Conservation (phyloP, 2,888 invertebrate genomes). For the Drosophila paranaensis region DNA sequence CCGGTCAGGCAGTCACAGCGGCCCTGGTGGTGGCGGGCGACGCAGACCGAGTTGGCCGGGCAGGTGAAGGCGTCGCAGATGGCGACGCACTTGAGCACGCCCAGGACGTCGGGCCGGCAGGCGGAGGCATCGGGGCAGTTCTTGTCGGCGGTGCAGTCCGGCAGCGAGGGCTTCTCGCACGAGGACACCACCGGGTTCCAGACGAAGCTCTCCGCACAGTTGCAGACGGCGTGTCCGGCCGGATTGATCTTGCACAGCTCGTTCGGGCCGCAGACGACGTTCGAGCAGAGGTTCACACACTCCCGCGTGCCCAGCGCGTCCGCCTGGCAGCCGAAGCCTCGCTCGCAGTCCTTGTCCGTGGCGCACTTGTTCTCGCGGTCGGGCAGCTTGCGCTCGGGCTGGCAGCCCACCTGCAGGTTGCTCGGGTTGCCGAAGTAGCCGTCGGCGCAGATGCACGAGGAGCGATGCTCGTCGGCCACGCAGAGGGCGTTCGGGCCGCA, state of each 20-base stretch:
- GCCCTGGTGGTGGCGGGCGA: slow-evolving; percentile 90
- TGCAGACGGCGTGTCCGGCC: slow-evolving; percentile 90
- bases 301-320: slow-evolving; percentile 88
- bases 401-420: slow-evolving; percentile 92
- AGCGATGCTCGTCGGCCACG: slow-evolving; percentile 92
- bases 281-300: slow-evolving; percentile 92
- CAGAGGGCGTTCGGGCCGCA: slow-evolving; percentile 96
- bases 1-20: slow-evolving; percentile 93
- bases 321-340: slow-evolving; percentile 89
- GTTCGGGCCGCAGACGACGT: slow-evolving; percentile 92
- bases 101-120: slow-evolving; percentile 93
- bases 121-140: slow-evolving; percentile 90
- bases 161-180: slow-evolving; percentile 95
- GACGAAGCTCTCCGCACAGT: slow-evolving; percentile 91
- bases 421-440: slow-evolving; percentile 93
- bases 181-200: slow-evolving; percentile 93
- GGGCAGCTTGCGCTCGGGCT: slow-evolving; percentile 87
- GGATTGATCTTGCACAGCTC: slow-evolving; percentile 90
- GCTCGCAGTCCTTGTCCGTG: slow-evolving; percentile 89
- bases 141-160: slow-evolving; percentile 90
- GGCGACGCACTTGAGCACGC: slow-evolving; percentile 92
- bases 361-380: slow-evolving; percentile 88
- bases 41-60: slow-evolving; percentile 92
- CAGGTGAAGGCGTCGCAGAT: slow-evolving; percentile 93
- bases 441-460: slow-evolving; percentile 93